phyloP scores from a whole-genome alignment of 2,888 invertebrate genomes.

The Pyrocoelia pectoralis region DNA sequence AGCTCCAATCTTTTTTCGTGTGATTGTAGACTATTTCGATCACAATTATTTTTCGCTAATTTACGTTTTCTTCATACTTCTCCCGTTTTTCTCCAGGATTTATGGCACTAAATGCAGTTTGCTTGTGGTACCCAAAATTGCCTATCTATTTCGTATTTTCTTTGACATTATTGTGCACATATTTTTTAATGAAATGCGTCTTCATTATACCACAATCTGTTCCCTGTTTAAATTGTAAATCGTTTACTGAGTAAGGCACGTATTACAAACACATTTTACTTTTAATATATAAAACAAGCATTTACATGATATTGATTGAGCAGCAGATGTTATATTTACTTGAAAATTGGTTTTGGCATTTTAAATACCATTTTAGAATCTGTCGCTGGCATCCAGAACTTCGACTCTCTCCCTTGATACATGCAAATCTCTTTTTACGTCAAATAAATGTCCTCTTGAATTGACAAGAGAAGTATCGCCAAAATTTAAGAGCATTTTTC shows the following conservation, averaged over 20 bases:
- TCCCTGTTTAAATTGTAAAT: no score
- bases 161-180: no score
- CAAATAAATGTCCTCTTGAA: slow-evolving; percentile 24
- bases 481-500: slow-evolving; percentile 16
- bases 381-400: slow-evolving; percentile 18
- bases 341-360: slow-evolving; percentile 21
- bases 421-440: slow-evolving; percentile 24
- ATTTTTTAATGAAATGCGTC: no score
- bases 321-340: slow-evolving; percentile 12
- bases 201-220: no score
- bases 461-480: slow-evolving; percentile 18
- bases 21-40: no score
- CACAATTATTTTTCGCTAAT: no score
- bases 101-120: no score
- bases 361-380: slow-evolving; percentile 21
- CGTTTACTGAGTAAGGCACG: background rate
- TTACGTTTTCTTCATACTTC: no score
- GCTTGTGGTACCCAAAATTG: no score
- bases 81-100: no score
- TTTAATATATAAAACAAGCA: background rate
- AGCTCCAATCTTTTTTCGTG: no score
- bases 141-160: no score
- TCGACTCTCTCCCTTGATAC: slow-evolving; percentile 18
- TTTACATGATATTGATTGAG: slow-evolving; percentile 3
- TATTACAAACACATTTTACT: background rate